phyloP scores from a whole-genome alignment of 2,113 vertebrate genomes.

The Gasterosteus aculeatus region DNA sequence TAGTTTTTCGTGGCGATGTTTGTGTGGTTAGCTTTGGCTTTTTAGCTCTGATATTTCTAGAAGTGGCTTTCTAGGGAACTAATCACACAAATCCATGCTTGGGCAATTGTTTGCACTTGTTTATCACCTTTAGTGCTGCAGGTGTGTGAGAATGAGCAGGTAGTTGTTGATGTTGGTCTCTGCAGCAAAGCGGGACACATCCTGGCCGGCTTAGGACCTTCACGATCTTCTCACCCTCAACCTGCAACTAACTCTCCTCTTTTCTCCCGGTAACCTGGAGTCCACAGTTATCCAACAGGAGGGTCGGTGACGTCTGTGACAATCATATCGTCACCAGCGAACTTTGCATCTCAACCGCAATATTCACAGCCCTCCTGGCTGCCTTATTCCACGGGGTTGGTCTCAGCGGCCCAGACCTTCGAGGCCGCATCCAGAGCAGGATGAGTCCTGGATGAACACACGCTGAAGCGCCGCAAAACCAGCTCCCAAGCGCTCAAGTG shows the following conservation, averaged over 20 bases:
- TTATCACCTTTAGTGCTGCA: constrained; percentile 31
- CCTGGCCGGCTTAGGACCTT: constrained; percentile 52
- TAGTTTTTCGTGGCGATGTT: constrained; percentile 3
- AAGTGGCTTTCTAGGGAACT: not conserved
- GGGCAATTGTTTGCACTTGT: not conserved
- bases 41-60: not conserved
- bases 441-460: constrained; percentile 63
- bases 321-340: constrained; percentile 64
- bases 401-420: constrained; percentile 62
- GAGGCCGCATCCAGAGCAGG: constrained; percentile 72
- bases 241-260: constrained; percentile 68
- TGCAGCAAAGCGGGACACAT: constrained; percentile 54
- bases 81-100: constrained; percentile 13
- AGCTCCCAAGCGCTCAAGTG: not conserved
- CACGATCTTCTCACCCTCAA: constrained; percentile 56
- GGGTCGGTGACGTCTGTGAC: not conserved
- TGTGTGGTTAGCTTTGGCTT: constrained; percentile 12
- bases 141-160: constrained; percentile 66
- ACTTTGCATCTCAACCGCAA: constrained; percentile 61
- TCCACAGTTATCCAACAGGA: not conserved
- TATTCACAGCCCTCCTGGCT: constrained; percentile 70
- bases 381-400: constrained; percentile 61
- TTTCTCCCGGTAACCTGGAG: constrained; percentile 54
- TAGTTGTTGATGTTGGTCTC: constrained; percentile 77
- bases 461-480: constrained; percentile 2